Evolutionary conservation across 2,888 invertebrate species (phyloP), one percentile per base, ranked within the genome.

Genomic region (Drosophila paramelanica): DNA sequence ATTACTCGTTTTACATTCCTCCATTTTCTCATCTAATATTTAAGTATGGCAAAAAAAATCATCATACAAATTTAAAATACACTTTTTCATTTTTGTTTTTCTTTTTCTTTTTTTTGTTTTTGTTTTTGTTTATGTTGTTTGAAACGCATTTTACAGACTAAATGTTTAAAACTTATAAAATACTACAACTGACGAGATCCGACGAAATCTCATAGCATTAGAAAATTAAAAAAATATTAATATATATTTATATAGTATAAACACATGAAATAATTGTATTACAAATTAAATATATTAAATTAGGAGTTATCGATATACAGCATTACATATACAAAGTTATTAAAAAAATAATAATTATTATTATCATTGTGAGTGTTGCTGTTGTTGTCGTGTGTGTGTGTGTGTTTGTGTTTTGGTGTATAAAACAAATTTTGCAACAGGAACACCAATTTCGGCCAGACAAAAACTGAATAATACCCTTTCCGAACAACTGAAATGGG

Each of bases 131-230:
- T 66, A 50, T 67, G 59, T 65, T 62, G 66, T 70, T 67, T 73
- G 80, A 76, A 83, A 81, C 77, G 77, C 67, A 69, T 51, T 20
- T 72, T 83, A 85, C 67, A 82, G 42, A 67, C 79, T 83, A 82
- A 70, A 53, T 67, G 64, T 80, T 78, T 85, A 85, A 86, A 86
- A 85, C 84, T 85, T 85, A 86, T 80, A 79, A 85, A 78, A 86
- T 85, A 85, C 84, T 83, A 86, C 84, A 85, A 85, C 86, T 83
- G 86, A 84, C 66, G 84, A 85, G 84, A 85, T 85, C 84, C 81
- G 71, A 76, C 80, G 77, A 86, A 85, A 85, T 85, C 84, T 85
- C 84, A 85, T 83, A 82, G 81, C 77, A 79, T 79, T 81, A 81
- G 79, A 75, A 81, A 75, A 61, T 72, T 69, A 62, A 77, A 61